Percentiles rank a stretch among this genome's conserved stretches.
These are phyloP conservation scores for Eupristina koningsbergeri DNA, from an alignment of 1,140 invertebrate genomes.

Conservation along the genomic window DNA sequence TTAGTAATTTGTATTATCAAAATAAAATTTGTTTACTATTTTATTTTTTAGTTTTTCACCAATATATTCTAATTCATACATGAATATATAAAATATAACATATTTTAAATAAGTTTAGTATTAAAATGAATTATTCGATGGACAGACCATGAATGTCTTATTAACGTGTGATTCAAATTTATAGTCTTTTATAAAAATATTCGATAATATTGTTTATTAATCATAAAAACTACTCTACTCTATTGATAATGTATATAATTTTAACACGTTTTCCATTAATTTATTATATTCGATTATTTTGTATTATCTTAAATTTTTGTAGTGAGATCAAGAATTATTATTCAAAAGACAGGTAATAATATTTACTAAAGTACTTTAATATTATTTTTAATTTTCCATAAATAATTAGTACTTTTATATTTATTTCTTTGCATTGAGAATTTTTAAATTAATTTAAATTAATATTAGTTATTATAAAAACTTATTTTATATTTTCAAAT, in stretches of 20 bases:
- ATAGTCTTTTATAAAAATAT: conserved; percentile 25
- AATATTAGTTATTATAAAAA: not conserved
- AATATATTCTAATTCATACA: not conserved
- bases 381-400: not conserved
- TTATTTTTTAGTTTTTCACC: too few species aligned
- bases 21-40: not conserved
- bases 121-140: not conserved
- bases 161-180: not conserved
- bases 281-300: not conserved
- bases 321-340: not conserved
- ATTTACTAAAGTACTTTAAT: not conserved
- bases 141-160: not conserved
- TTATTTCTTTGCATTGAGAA: not conserved
- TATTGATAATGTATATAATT: not conserved
- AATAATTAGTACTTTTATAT: not conserved
- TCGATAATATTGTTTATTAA: conserved; percentile 23
- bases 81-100: not conserved
- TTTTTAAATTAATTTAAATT: not conserved
- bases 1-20: not conserved
- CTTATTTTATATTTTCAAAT: not conserved
- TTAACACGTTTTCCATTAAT: not conserved
- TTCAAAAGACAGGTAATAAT: not conserved
- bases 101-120: not conserved
- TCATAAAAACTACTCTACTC: conserved; percentile 25
- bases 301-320: not conserved